These are phyloP conservation scores for Ennomos quercinarius DNA, from an alignment of 2,888 invertebrate genomes.

Conservation along the genomic window DNA sequence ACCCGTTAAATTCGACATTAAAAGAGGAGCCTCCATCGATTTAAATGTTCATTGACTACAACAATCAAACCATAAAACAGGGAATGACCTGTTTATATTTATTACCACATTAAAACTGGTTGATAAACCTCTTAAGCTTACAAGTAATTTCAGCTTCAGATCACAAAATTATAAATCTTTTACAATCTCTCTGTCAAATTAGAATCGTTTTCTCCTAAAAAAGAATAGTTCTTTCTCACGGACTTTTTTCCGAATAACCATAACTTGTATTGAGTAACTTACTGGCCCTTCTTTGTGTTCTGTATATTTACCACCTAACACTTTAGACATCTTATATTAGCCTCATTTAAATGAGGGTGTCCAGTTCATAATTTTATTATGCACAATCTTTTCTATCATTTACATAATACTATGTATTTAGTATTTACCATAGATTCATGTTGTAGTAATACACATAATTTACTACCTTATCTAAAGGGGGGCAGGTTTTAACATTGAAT, in stretches of 20 bases:
- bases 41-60: conserved; percentile 23
- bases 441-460: neutral
- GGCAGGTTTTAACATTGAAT: neutral
- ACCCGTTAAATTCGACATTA: conserved; percentile 54
- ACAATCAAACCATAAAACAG: conserved; percentile 1
- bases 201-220: conserved; percentile 6
- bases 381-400: conserved; percentile 2
- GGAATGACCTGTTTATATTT: conserved; percentile 1
- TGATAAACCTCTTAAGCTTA: conserved; percentile 7
- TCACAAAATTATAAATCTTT: conserved; percentile 8
- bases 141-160: conserved; percentile 1
- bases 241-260: conserved; percentile 8
- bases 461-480: neutral
- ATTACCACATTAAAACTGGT: conserved; percentile 4
- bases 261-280: conserved; percentile 6
- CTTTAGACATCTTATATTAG: conserved; percentile 1
- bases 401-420: too few relatives aligned
- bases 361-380: conserved; percentile 2
- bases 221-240: conserved; percentile 8
- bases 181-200: conserved; percentile 3
- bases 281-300: conserved; percentile 5
- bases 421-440: too few relatives aligned
- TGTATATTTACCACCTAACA: conserved; percentile 4
- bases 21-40: conserved; percentile 30
- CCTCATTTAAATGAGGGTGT: conserved; percentile 2